Percentiles rank a stretch among this genome's conserved stretches.
Conservation (phyloP, 1,140 invertebrate genomes). For the Diorhabda carinulata region DNA sequence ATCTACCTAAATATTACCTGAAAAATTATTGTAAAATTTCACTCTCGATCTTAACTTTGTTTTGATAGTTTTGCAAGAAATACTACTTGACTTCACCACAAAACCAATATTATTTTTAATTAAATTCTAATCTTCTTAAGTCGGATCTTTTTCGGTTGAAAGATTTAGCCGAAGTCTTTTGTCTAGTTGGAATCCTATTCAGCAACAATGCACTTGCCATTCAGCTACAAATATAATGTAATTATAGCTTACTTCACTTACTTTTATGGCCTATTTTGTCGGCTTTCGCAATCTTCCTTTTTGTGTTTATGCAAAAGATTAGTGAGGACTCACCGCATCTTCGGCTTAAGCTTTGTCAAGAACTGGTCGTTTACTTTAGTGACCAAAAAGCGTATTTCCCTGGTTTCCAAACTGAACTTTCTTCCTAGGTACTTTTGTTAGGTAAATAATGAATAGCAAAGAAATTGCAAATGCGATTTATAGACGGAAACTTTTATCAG, state of each 20-base stretch:
- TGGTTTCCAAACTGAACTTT: too few species aligned
- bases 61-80: constrained; percentile 1
- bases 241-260: background rate
- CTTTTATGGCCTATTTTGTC: background rate
- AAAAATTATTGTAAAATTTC: background rate
- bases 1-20: background rate
- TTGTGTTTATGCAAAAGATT: constrained; percentile 3
- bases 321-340: background rate
- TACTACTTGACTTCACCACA: constrained; percentile 1
- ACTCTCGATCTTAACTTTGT: background rate
- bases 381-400: too few species aligned
- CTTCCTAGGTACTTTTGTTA: too few species aligned
- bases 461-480: too few species aligned
- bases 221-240: background rate
- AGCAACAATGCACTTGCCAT: background rate
- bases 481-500: too few species aligned
- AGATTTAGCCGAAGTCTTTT: background rate
- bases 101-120: constrained; percentile 3
- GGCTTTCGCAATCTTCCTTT: background rate
- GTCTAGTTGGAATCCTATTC: background rate
- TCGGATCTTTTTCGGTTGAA: background rate
- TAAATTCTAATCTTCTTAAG: background rate
- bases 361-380: background rate
- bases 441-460: too few species aligned
- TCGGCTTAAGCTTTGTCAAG: constrained; percentile 1